A percentile compares a stretch with the other conserved stretches of the same genome.
Conservation (phyloP, 1,140 invertebrate genomes). For the Diplogasteroides magnus region DNA sequence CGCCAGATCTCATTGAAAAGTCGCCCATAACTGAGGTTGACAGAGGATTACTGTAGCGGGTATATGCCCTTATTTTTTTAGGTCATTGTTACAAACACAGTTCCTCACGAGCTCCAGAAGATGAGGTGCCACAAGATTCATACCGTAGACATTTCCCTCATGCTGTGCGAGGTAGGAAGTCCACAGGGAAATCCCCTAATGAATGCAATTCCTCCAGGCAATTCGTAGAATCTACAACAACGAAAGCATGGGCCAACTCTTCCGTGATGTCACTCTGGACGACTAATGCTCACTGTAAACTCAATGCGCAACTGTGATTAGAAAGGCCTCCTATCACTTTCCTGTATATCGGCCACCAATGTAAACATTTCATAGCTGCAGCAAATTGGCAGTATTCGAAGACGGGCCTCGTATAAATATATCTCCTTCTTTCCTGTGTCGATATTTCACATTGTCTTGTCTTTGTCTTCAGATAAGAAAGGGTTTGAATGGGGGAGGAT, state of each 20-base stretch:
- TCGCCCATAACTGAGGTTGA: conserved; percentile 90
- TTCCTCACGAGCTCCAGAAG: conserved; percentile 95
- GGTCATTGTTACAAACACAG: conserved; percentile 97
- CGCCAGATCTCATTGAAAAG: conserved; percentile 87
- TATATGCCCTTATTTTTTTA: conserved; percentile 53
- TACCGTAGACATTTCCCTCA: conserved; percentile 91
- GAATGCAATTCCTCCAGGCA: conserved; percentile 58
- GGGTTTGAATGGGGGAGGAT: not conserved
- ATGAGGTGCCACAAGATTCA: conserved; percentile 98
- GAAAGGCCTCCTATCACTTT: too few species aligned
- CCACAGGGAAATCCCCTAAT: not conserved
- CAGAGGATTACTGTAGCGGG: too few species aligned
- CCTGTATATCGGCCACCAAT: too few species aligned
- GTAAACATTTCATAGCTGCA: too few species aligned
- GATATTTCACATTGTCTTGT: too few species aligned
- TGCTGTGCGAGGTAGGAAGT: conserved; percentile 70
- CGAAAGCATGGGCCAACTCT: conserved; percentile 97
- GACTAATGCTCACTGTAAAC: too few species aligned
- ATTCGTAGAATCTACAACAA: conserved; percentile 96
- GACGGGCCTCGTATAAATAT: too few species aligned
- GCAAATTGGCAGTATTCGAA: too few species aligned
- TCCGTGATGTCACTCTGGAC: conserved; percentile 94
- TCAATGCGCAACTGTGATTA: too few species aligned
- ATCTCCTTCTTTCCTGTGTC: too few species aligned
- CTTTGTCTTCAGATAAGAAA: too few species aligned